Base-by-base conservation (phyloP, 2,113 vertebrate genomes). In the Ciconia boyciana region DNA sequence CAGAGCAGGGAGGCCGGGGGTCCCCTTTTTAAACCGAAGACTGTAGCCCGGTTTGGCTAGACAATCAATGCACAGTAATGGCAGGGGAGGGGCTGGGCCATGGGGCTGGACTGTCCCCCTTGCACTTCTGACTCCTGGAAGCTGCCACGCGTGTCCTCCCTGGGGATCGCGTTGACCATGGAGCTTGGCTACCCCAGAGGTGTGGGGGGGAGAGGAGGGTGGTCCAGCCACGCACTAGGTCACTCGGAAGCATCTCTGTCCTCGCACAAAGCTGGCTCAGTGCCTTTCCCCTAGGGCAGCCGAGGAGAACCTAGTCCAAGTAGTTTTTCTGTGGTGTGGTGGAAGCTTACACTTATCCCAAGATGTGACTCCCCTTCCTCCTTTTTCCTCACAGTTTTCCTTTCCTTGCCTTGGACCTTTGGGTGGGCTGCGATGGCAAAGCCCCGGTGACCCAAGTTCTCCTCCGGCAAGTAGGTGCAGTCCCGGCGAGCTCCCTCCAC, bases 21-120 rank as follows among this genome's bases (percentile, higher is more conserved):
- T 48, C 78, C 77, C 81, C 89, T 78, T 93, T 57, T 57, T 57
- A 71, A 68, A 72, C 77, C 6, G 66, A 82, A 93, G 49, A 93
- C 94, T 89, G 64, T 82, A 75, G 79, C 88, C 82, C 21, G 5
- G 52, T 86, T 78, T 88, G 93, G 89, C 77, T 83, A 93, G 97
- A 97, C 97, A 98, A 98, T 97, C 97, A 96, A 55, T 75, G 94
- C 91, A 92, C 83, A 41, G 62, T 69, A 60, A 78, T 52, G 80
- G 87, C 64, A 79, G 83, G 91, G 90, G 94, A 91, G 78, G 80
- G 90, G 65, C 83, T 88, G 87, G 78, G 82, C 78, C 2, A 4
- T 2, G 1, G 70, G 57, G 61, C 72, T 28, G 3, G 92, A 43
- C 70, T 46, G 81, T 89, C 44, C 46, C 79, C 76, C 89, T 71